Conservation (phyloP, 2,888 invertebrate genomes). For the Eubasilissa splendida region DNA sequence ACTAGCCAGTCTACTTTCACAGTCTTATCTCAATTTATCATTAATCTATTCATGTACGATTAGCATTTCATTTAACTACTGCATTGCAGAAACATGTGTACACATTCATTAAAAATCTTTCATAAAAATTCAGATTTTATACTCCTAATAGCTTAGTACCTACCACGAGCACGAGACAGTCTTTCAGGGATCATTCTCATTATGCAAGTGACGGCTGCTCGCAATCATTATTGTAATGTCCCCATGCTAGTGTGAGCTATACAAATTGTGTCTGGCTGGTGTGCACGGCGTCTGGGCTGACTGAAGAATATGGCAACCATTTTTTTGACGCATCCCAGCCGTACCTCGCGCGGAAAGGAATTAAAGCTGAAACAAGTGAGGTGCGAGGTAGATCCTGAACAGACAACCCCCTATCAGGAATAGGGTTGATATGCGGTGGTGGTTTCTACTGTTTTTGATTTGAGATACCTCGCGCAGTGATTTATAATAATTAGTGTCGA, state of each 20-base stretch:
- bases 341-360: conserved; percentile 36
- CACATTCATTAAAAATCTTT: too few relatives aligned
- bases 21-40: too few relatives aligned
- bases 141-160: too few relatives aligned
- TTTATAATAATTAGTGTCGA: too few relatives aligned
- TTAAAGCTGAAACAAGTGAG: conserved; percentile 49
- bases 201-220: conserved; percentile 11
- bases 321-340: conserved; percentile 19
- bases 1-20: too few relatives aligned
- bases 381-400: conserved; percentile 11
- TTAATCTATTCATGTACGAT: too few relatives aligned
- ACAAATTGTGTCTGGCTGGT: conserved; percentile 22
- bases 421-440: background rate
- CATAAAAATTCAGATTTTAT: too few relatives aligned
- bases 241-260: conserved; percentile 15
- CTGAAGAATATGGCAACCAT: conserved; percentile 15
- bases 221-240: conserved; percentile 48
- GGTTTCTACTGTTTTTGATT: conserved; percentile 17
- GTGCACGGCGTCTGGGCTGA: conserved; percentile 40
- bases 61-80: too few relatives aligned
- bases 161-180: background rate
- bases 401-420: background rate
- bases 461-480: background rate
- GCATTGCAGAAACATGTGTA: too few relatives aligned
- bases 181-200: conserved; percentile 25